These are phyloP conservation scores for Rhinopomastus cyanomelas DNA, from an alignment of 2,113 vertebrate species.

Conservation along the genomic window DNA sequence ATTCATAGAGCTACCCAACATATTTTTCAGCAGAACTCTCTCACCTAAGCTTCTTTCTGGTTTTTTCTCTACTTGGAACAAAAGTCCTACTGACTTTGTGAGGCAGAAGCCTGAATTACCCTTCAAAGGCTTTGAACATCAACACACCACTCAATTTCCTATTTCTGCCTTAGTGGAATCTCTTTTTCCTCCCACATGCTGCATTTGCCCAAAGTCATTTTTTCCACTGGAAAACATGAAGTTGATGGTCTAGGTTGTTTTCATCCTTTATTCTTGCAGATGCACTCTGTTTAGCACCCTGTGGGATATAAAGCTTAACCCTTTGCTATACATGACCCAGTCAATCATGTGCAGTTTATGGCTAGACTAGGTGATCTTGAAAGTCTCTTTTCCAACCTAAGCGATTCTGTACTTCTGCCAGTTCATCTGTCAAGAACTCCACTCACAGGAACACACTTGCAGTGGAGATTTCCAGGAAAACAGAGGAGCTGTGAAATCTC, in stretches of 20 bases:
- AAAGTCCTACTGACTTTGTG: background rate
- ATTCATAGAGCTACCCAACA: background rate
- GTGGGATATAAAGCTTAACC: background rate
- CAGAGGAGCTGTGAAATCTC: background rate
- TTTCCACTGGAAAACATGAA: background rate
- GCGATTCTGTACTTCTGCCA: background rate
- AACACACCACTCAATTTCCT: background rate
- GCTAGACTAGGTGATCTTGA: too few species aligned
- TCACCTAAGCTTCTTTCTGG: background rate
- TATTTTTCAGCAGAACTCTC: background rate
- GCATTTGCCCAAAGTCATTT: background rate
- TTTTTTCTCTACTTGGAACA: background rate
- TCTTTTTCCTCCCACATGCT: background rate
- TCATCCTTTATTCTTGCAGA: background rate
- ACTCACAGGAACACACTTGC: background rate
- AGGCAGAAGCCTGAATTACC: background rate
- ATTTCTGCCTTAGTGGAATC: background rate
- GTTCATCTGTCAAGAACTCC: background rate
- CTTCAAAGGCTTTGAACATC: background rate
- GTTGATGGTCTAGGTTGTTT: background rate
- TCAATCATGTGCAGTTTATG: background rate
- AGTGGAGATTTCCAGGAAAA: background rate
- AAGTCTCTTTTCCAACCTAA: too few species aligned
- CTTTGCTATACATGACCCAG: background rate
- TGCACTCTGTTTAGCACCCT: background rate